Percentiles rank a stretch among this genome's conserved stretches.
phyloP scores from a whole-genome alignment of 2,888 invertebrate genomes.

The Phragmatobia fuliginosa region DNA sequence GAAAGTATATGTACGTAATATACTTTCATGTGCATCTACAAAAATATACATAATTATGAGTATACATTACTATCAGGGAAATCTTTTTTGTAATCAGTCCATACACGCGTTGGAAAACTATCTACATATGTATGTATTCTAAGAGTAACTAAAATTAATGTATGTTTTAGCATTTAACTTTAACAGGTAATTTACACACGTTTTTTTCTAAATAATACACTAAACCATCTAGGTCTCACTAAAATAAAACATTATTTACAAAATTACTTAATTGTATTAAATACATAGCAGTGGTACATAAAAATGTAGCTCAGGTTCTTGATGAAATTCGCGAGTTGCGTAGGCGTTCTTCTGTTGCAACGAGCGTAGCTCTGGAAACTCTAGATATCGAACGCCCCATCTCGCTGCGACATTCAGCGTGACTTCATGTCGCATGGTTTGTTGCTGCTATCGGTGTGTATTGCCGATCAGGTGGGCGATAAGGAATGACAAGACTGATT shows the following conservation, averaged over 20 bases:
- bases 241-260: conserved; percentile 4
- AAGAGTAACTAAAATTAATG: too few species aligned
- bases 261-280: conserved; percentile 25
- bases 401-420: conserved; percentile 47
- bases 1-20: neutral
- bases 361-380: conserved; percentile 53
- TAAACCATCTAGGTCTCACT: neutral
- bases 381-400: conserved; percentile 59
- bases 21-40: neutral
- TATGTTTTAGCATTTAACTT: neutral
- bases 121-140: too few species aligned
- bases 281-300: conserved; percentile 17
- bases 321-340: conserved; percentile 49
- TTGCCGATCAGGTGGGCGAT: conserved; percentile 42
- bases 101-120: neutral
- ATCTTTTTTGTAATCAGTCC: neutral
- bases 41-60: neutral
- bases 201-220: neutral
- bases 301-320: conserved; percentile 41
- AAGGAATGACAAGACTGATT: conserved; percentile 6
- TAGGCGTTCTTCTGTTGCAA: conserved; percentile 51
- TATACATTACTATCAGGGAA: neutral
- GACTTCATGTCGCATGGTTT: conserved; percentile 29
- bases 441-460: conserved; percentile 43
- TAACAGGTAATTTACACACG: neutral